phyloP scores from a whole-genome alignment of 2,797 vertebrate species.

The Buceros bicornis region DNA sequence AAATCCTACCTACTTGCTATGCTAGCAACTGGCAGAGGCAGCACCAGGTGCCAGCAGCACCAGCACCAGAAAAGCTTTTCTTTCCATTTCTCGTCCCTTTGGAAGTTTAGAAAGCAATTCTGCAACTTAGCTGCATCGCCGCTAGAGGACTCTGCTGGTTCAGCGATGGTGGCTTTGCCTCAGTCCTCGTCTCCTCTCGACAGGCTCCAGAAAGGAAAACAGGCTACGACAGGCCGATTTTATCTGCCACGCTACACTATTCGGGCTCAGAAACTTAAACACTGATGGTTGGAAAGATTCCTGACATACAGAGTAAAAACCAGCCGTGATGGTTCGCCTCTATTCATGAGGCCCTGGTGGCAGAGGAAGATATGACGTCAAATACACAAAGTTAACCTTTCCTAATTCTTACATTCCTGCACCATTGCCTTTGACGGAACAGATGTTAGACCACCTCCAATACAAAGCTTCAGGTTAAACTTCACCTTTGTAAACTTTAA shows the following conservation, averaged over 20 bases:
- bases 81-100: background rate
- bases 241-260: background rate
- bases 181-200: background rate
- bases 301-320: background rate
- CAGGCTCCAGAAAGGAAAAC: background rate
- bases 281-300: background rate
- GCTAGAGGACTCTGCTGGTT: constrained; percentile 66
- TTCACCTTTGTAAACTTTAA: background rate
- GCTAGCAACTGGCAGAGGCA: background rate
- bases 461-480: background rate
- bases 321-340: background rate
- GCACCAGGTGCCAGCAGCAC: background rate
- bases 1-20: background rate
- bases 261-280: background rate
- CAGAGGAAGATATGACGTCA: background rate
- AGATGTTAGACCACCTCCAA: background rate
- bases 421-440: background rate
- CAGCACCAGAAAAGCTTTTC: background rate
- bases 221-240: background rate
- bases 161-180: background rate
- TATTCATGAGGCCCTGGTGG: background rate
- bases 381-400: constrained; percentile 3
- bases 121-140: background rate
- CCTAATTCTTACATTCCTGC: background rate
- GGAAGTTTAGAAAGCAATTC: background rate